Percentiles rank a stretch among this genome's conserved stretches.
Conservation (phyloP, 2,888 invertebrate species). For the Augiades crinisus region DNA sequence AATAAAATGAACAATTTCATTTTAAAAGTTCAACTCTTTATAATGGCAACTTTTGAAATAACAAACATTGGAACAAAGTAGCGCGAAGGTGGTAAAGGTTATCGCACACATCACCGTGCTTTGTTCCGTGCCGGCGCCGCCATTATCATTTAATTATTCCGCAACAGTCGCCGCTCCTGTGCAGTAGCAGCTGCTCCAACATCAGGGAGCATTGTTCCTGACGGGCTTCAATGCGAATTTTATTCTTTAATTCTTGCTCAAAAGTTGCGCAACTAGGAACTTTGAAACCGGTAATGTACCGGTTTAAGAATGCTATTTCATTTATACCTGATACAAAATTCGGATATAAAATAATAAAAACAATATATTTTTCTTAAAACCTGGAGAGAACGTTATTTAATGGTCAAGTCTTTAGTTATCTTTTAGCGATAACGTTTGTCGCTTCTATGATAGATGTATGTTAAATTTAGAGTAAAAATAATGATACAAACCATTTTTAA, state of each 20-base stretch:
- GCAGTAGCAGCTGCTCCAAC: not conserved
- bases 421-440: too few species aligned
- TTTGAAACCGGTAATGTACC: too few species aligned
- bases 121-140: not conserved
- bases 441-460: too few species aligned
- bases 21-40: not conserved
- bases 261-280: too few species aligned
- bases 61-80: not conserved
- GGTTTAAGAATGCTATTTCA: too few species aligned
- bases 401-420: too few species aligned
- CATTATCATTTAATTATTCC: conserved; percentile 1
- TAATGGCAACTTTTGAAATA: not conserved
- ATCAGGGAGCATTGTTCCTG: not conserved
- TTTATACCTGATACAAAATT: too few species aligned
- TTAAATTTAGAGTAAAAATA: too few species aligned
- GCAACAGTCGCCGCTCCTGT: conserved; percentile 9
- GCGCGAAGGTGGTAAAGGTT: conserved; percentile 6
- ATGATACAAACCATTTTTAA: too few species aligned
- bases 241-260: not conserved
- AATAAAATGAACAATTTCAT: not conserved
- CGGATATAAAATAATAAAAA: too few species aligned
- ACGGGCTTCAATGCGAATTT: not conserved
- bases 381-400: too few species aligned
- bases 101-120: not conserved
- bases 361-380: too few species aligned